Evolutionary conservation across 30 jellyfish, hydroid and myxozoan species (phyloP).

Genomic region (Turritopsis dohrnii): DNA sequence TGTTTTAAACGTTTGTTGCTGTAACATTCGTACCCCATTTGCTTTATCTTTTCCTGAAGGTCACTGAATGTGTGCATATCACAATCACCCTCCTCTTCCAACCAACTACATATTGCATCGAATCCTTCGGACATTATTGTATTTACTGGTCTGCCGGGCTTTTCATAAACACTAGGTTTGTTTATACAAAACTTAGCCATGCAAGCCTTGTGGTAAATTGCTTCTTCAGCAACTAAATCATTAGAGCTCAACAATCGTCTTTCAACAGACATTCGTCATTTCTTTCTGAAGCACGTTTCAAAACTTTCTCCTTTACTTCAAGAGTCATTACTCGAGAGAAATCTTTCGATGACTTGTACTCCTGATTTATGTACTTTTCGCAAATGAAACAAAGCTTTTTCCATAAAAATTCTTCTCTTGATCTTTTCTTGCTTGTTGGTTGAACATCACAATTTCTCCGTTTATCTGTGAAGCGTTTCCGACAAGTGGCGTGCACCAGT

Average conservation of each 20-base stretch:
- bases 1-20: constrained; percentile 12
- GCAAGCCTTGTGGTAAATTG: constrained; percentile 27
- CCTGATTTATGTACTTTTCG: background rate
- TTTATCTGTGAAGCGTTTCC: constrained; percentile 28
- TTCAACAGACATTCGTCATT: constrained; percentile 33
- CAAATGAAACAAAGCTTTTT: background rate
- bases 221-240: constrained; percentile 41
- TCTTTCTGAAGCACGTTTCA: constrained; percentile 23
- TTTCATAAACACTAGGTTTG: background rate
- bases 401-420: background rate
- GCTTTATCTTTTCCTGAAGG: background rate
- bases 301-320: constrained; percentile 17
- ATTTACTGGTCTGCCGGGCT: constrained; percentile 38
- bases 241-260: constrained; percentile 21
- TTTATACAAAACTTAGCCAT: constrained; percentile 15
- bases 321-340: constrained; percentile 22
- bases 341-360: background rate
- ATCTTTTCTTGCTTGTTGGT: background rate
- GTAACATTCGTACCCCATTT: constrained; percentile 15
- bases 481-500: constrained; percentile 25
- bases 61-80: constrained; percentile 29
- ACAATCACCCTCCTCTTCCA: constrained; percentile 29
- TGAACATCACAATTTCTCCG: background rate
- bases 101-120: constrained; percentile 26
- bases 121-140: constrained; percentile 14